Evolutionary conservation across 2,888 invertebrate genomes (phyloP).

Genomic region (Saturnia japonica): DNA sequence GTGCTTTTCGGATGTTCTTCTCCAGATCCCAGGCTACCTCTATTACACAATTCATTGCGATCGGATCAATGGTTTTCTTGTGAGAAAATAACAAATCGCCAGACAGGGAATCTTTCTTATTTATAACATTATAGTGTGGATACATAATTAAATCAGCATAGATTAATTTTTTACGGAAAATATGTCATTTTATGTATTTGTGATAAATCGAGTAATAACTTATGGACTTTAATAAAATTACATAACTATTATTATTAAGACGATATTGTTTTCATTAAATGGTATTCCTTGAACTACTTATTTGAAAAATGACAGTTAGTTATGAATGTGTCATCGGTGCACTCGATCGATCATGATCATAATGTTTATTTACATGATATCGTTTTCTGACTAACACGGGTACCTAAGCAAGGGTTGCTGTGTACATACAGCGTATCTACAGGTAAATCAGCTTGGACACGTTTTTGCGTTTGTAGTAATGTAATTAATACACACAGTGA

Average conservation of each 20-base stretch:
- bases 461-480: too few species aligned
- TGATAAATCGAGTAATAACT: background rate
- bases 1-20: too few species aligned
- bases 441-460: too few species aligned
- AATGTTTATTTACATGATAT: conserved; percentile 16
- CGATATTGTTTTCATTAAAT: conserved; percentile 1
- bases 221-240: background rate
- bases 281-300: background rate
- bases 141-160: background rate
- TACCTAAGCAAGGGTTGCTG: background rate
- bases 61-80: too few species aligned
- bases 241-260: background rate
- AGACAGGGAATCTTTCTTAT: too few species aligned
- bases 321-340: conserved; percentile 11
- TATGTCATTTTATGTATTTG: too few species aligned
- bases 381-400: background rate
- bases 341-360: conserved; percentile 5
- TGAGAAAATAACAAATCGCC: too few species aligned
- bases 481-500: too few species aligned
- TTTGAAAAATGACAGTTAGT: background rate
- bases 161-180: background rate
- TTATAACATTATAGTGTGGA: background rate
- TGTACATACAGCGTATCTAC: background rate
- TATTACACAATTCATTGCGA: too few species aligned
- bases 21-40: too few species aligned